Evolutionary conservation across 2,888 invertebrate species (phyloP).

Genomic region (Willowsia nigromaculata): DNA sequence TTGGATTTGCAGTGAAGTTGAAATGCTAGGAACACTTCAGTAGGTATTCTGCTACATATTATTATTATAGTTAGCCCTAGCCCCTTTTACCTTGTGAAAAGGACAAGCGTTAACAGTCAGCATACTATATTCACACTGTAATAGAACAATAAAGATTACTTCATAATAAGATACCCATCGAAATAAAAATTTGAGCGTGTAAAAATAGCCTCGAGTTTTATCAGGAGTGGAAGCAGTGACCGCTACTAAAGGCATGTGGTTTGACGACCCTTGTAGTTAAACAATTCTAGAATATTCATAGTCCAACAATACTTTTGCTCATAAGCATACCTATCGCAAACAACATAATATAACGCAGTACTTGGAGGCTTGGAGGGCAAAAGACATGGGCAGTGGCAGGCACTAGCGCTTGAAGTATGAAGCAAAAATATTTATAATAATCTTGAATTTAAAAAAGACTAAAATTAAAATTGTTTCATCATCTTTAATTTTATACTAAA

Average conservation of each 20-base stretch:
- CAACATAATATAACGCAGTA: too few species aligned
- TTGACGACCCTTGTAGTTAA: conserved; percentile 61
- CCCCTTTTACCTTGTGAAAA: conserved; percentile 55
- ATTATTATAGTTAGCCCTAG: too few species aligned
- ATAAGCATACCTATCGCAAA: too few species aligned
- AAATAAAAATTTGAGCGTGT: background rate
- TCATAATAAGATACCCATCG: background rate
- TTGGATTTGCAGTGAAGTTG: background rate
- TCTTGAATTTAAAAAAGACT: too few species aligned
- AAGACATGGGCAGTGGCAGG: too few species aligned
- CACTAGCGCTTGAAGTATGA: too few species aligned
- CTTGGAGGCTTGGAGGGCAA: too few species aligned
- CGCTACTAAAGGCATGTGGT: conserved; percentile 7
- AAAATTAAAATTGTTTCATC: too few species aligned
- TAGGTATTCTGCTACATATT: background rate
- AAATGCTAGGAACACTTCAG: background rate
- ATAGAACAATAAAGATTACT: too few species aligned
- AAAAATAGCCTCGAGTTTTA: conserved; percentile 49
- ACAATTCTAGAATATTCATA: background rate
- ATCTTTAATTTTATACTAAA: too few species aligned
- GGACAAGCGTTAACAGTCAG: conserved; percentile 28
- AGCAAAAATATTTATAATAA: too few species aligned
- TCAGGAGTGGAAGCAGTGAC: conserved; percentile 11
- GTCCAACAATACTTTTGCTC: too few species aligned
- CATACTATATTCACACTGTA: background rate